phyloP scores from a whole-genome alignment of 2,797 vertebrate genomes.

The Geotrypetes seraphini region DNA sequence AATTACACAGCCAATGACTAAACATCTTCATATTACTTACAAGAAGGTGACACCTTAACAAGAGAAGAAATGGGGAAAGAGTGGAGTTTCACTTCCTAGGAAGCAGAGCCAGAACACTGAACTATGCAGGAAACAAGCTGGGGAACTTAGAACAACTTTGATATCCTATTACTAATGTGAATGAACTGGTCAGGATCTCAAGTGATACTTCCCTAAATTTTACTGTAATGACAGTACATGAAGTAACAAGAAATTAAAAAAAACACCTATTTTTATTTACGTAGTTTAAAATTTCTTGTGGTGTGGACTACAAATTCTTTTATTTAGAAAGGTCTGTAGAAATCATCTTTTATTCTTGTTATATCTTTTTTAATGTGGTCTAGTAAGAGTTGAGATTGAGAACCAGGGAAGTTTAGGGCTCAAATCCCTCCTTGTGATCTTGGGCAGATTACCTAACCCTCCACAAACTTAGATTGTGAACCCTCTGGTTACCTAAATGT shows the following conservation, averaged over 20 bases:
- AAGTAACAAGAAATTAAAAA: slow-evolving; percentile 44
- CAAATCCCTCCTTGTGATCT: no score
- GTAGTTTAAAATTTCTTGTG: no score
- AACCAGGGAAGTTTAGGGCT: no score
- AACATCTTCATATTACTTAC: slow-evolving; percentile 84
- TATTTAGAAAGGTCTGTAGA: no score
- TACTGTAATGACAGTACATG: slow-evolving; percentile 9
- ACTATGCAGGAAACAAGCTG: neutral
- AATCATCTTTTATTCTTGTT: no score
- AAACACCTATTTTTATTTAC: slow-evolving; percentile 60
- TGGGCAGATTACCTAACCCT: no score
- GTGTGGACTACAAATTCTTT: no score
- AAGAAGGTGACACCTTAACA: slow-evolving; percentile 55
- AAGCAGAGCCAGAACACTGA: neutral
- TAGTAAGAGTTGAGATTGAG: no score
- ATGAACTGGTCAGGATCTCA: slow-evolving; percentile 8
- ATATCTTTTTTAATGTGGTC: no score
- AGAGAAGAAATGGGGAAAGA: neutral
- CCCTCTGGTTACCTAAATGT: no score
- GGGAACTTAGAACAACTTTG: neutral
- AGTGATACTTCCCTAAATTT: neutral
- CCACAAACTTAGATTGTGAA: no score
- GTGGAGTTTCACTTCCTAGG: no score
- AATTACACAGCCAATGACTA: slow-evolving; percentile 73
- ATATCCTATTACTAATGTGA: rapidly evolving